Conservation (phyloP, 2,888 invertebrate genomes). For the Agrilus cyanescens region DNA sequence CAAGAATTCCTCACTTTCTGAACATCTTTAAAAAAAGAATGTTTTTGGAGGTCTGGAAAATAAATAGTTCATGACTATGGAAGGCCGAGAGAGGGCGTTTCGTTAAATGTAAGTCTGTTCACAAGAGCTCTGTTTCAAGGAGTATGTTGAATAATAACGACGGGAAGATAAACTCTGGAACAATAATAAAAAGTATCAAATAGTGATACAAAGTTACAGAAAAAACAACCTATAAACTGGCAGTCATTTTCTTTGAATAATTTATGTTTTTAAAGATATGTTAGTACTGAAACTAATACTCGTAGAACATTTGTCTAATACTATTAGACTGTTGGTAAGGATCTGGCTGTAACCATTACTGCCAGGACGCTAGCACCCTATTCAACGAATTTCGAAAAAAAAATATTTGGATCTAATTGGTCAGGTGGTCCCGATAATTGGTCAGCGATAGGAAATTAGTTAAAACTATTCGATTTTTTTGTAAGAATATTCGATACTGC, state of each 20-base stretch:
- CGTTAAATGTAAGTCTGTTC: conserved; percentile 77
- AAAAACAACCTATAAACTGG: neutral
- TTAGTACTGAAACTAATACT: no score
- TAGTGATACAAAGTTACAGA: neutral
- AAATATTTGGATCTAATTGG: no score
- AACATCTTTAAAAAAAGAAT: conserved; percentile 31
- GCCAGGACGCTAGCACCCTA: no score
- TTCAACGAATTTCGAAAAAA: no score
- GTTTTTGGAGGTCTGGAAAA: conserved; percentile 35
- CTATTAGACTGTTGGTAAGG: no score
- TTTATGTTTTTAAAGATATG: no score
- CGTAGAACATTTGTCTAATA: no score
- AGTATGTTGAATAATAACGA: conserved; percentile 72
- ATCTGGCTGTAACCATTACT: no score
- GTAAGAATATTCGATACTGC: no score
- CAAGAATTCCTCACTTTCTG: neutral
- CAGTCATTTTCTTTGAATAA: neutral
- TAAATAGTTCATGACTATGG: conserved; percentile 32
- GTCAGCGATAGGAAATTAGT: no score
- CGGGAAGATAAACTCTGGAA: conserved; percentile 68
- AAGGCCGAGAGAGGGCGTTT: conserved; percentile 32
- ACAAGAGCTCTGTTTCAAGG: conserved; percentile 71
- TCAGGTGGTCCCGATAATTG: no score
- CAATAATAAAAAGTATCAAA: conserved; percentile 22
- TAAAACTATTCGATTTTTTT: no score